Base-by-base conservation (phyloP, 2,797 vertebrate species). In the Darevskia nairensis region DNA sequence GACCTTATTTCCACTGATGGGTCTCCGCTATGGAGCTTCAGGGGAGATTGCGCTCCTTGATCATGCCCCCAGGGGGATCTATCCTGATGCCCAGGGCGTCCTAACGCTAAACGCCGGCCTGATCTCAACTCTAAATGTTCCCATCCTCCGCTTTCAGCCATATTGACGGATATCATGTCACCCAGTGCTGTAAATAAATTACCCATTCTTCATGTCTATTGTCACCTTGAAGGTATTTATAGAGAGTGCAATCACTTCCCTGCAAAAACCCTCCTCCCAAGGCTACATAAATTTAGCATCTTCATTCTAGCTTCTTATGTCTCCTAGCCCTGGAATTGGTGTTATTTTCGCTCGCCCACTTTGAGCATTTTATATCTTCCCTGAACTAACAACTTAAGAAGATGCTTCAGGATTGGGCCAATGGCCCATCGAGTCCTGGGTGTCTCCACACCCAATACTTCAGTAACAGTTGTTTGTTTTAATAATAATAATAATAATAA, bases 201-300 rank as follows among this genome's bases (percentile, higher is more conserved):
- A 94, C 89, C 88, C 72, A 85, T 84, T 92, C 72, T 89, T 92
- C 92, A 93, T 89, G 86, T 92, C 72, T 90, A 84, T 91, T 94
- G 94, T 94, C 92, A 95, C 91, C 93, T 94, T 95, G 93, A 92
- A 94, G 81, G 72, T 89, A 93, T 93, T 95, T 94, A 94, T 91
- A 94, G 92, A 87, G 90, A 87, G 90, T 88, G 32, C 7, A 93
- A 92, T 93, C 89, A 85, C 77, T 46, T 82, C 88, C 86, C 81
- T 86, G 89, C 89, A 92, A 90, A 94, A 32, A 86, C 88, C 41
- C 90, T 92, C 89, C 44, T 88, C 82, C 72, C 41, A 80, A 84
- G 50, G 86, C 66, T 89, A 91, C 91, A 91, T 95, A 84, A 55
- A 95, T 93, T 94, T 89, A 94, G 39, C 77, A 87, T 80, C 44